Conservation (phyloP, 2,797 vertebrate species). For the Ispidina lecontei region DNA sequence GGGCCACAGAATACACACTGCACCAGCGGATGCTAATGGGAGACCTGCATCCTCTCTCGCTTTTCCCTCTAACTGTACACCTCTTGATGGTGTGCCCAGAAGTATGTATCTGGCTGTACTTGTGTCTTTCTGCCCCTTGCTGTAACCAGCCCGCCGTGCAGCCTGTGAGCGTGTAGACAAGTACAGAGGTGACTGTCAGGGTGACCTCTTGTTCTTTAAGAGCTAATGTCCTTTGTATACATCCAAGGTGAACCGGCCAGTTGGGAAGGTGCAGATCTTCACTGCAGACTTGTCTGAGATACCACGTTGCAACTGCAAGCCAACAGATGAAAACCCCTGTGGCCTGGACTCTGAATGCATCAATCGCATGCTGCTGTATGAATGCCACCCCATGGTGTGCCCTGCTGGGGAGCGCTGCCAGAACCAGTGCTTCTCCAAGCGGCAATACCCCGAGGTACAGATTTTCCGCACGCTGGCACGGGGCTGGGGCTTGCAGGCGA, state of each 20-base stretch:
- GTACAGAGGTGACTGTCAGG: rapidly evolving
- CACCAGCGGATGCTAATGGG: neutral
- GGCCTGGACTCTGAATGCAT: conserved; percentile 96
- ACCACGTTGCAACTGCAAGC: conserved; percentile 96
- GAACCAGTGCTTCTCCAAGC: conserved; percentile 95
- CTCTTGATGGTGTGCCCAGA: neutral
- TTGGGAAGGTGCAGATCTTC: conserved; percentile 96
- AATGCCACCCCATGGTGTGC: conserved; percentile 94
- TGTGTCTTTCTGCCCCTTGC: neutral
- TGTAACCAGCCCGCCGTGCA: neutral
- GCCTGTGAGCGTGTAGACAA: neutral
- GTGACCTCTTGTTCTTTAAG: neutral
- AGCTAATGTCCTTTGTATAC: neutral
- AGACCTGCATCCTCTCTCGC: neutral
- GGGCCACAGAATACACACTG: neutral
- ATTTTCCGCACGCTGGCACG: conserved; percentile 93
- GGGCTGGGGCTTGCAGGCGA: conserved; percentile 95
- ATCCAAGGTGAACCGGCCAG: conserved; percentile 90
- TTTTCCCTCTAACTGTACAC: neutral
- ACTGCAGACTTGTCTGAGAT: conserved; percentile 95
- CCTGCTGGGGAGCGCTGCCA: conserved; percentile 90
- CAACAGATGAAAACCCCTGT: conserved; percentile 91
- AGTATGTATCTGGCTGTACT: neutral
- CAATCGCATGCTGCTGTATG: conserved; percentile 97
- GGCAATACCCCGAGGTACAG: conserved; percentile 95